These are phyloP conservation scores for Myotis daubentonii DNA, from an alignment of 2,797 vertebrate genomes.

Conservation along the genomic window DNA sequence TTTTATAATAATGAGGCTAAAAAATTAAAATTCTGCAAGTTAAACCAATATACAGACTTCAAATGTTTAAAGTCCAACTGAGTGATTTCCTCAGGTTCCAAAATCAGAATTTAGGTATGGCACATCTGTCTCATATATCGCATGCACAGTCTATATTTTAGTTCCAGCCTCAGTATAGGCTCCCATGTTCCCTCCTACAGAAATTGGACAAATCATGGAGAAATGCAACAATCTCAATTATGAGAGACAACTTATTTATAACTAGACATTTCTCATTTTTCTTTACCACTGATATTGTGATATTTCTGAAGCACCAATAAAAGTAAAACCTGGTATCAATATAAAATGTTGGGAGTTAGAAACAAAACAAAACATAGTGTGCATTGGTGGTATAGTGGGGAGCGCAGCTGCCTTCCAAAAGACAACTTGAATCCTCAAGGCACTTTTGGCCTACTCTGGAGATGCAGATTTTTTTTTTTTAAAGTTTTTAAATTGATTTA, in stretches of 20 bases:
- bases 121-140: not conserved
- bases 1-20: conserved; percentile 28
- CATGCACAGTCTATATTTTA: not conserved
- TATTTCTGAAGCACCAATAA: conserved; percentile 5
- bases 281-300: not conserved
- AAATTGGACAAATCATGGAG: not conserved
- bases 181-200: not conserved
- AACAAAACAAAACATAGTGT: not conserved
- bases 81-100: not conserved
- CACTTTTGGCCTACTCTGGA: not conserved
- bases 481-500: too few relatives aligned
- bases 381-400: not conserved
- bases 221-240: not conserved
- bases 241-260: not conserved
- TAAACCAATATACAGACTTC: conserved; percentile 8
- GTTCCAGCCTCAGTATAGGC: not conserved
- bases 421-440: not conserved
- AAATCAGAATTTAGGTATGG: not conserved
- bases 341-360: not conserved
- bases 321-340: not conserved
- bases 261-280: not conserved
- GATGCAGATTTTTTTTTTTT: not conserved
- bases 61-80: not conserved
- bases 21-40: conserved; percentile 25
- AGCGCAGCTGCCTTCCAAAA: not conserved